These are phyloP conservation scores for Eupristina koningsbergeri DNA, from an alignment of 1,140 invertebrate species.

Conservation along the genomic window DNA sequence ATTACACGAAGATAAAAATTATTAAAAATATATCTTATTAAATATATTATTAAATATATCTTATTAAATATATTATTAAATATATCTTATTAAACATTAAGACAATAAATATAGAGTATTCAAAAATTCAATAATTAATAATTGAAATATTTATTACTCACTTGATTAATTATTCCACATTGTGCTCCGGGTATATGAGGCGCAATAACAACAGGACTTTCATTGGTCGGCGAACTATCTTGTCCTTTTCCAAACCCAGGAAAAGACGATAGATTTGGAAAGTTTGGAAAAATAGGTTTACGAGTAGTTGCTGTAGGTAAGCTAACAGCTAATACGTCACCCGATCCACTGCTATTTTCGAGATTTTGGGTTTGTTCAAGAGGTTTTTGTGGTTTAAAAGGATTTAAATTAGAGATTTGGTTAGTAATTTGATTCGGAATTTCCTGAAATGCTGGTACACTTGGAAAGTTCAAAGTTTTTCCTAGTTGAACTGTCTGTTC, in stretches of 20 bases:
- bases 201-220: slow-evolving; percentile 46
- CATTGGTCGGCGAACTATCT: slow-evolving; percentile 41
- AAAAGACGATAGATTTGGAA: slow-evolving; percentile 42
- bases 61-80: too few species aligned
- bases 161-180: slow-evolving; percentile 69
- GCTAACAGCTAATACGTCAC: neutral
- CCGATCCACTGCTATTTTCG: neutral
- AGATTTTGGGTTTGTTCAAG: neutral
- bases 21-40: too few species aligned
- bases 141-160: slow-evolving; percentile 55
- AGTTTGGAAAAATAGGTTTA: slow-evolving; percentile 21
- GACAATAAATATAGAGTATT: neutral
- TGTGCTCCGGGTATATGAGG: slow-evolving; percentile 57
- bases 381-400: neutral
- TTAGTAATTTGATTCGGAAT: slow-evolving; percentile 30
- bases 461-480: slow-evolving; percentile 33
- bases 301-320: neutral
- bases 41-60: too few species aligned
- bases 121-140: neutral
- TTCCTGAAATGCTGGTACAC: neutral
- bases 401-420: slow-evolving; percentile 1
- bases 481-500: slow-evolving; percentile 25
- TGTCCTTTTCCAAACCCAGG: slow-evolving; percentile 50
- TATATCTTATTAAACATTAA: too few species aligned
- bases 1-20: too few species aligned